These are phyloP conservation scores for Akabosia matsudoensis DNA, from an alignment of 1,140 invertebrate genomes.

Conservation along the genomic window DNA sequence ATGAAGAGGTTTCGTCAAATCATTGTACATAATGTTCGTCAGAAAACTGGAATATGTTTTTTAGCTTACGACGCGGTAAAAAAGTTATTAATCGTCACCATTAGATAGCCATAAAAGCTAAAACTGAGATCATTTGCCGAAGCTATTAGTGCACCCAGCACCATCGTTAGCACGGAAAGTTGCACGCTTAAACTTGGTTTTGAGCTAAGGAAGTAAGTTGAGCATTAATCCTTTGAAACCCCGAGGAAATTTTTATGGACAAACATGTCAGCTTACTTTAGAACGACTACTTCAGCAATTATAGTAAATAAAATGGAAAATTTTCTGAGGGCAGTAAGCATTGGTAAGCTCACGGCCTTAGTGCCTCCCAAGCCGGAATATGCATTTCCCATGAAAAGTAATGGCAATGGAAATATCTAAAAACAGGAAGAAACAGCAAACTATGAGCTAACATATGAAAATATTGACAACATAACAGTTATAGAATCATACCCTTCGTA, in stretches of 20 bases:
- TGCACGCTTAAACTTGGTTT: conserved; percentile 57
- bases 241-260: not conserved
- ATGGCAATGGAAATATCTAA: conserved; percentile 88
- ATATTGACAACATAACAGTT: not conserved
- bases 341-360: conserved; percentile 91
- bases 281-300: conserved; percentile 84
- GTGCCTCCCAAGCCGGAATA: conserved; percentile 76
- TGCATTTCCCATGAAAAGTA: conserved; percentile 93
- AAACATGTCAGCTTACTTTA: conserved; percentile 64
- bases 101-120: conserved; percentile 81
- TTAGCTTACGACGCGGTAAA: conserved; percentile 74
- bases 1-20: too few relatives aligned
- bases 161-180: conserved; percentile 93
- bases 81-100: conserved; percentile 82
- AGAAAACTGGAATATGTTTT: not conserved
- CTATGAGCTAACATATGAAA: not conserved
- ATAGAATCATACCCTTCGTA: conserved; percentile 43
- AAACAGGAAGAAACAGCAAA: conserved; percentile 33
- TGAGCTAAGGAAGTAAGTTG: conserved; percentile 50
- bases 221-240: conserved; percentile 30
- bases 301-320: conserved; percentile 99
- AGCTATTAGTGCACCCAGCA: conserved; percentile 84
- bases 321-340: conserved; percentile 93
- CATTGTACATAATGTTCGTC: not conserved
- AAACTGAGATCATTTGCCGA: conserved; percentile 88